These are phyloP conservation scores for Trichonephila clavata DNA, from an alignment of 1,140 invertebrate species.

Conservation along the genomic window DNA sequence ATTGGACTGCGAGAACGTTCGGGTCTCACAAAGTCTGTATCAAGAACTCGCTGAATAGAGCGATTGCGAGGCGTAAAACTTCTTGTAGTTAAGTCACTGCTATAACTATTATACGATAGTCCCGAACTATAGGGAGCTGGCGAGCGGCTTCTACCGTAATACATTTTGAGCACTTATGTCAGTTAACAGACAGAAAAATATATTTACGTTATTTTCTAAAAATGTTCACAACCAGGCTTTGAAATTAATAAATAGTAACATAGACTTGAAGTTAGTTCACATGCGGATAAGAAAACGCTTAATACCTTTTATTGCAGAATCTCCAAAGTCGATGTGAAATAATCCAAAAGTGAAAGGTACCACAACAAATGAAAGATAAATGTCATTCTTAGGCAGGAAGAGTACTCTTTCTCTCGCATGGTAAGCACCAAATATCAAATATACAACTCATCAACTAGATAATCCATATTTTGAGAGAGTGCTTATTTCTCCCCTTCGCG, in stretches of 20 bases:
- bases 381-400: background rate
- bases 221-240: background rate
- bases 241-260: background rate
- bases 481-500: background rate
- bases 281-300: background rate
- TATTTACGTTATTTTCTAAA: background rate
- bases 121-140: background rate
- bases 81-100: slow-evolving; percentile 29
- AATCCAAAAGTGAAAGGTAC: background rate
- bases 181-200: background rate
- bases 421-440: background rate
- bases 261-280: background rate
- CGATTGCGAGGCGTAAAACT: slow-evolving; percentile 46
- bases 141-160: slow-evolving; percentile 61
- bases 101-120: background rate
- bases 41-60: slow-evolving; percentile 58
- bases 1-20: slow-evolving; percentile 59
- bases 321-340: background rate
- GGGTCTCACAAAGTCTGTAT: slow-evolving; percentile 26
- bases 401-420: background rate
- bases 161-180: background rate
- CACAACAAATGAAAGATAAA: background rate
- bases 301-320: slow-evolving; percentile 13
- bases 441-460: background rate
- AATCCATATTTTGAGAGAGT: no score